These are phyloP conservation scores for Aphaenogaster ashmeadi DNA, from an alignment of 1,140 invertebrate genomes.

Conservation along the genomic window DNA sequence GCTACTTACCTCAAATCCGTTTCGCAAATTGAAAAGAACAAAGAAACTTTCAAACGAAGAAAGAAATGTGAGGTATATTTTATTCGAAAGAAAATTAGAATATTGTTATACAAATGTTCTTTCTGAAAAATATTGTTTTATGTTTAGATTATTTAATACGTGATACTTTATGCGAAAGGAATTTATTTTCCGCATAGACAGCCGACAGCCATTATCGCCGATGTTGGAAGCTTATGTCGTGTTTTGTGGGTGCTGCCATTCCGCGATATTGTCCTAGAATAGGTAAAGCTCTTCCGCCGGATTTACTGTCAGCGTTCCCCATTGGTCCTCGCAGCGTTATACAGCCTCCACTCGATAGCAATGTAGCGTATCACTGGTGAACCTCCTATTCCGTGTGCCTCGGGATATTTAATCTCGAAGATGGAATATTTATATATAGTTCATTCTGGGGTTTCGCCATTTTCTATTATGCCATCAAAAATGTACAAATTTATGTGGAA, in stretches of 20 bases:
- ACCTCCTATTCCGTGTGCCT: conserved; percentile 17
- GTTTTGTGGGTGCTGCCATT: conserved; percentile 51
- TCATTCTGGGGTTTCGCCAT: background rate
- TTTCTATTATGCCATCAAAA: background rate
- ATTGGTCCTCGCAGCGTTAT: conserved; percentile 55
- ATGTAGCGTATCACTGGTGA: conserved; percentile 8
- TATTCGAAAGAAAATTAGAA: background rate
- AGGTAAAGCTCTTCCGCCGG: conserved; percentile 53
- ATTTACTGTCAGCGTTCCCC: conserved; percentile 48
- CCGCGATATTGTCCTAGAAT: conserved; percentile 66
- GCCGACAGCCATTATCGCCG: conserved; percentile 32
- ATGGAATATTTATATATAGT: conserved; percentile 60
- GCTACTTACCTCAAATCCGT: background rate
- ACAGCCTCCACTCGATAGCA: background rate
- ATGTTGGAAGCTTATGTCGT: conserved; percentile 66
- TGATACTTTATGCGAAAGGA: background rate
- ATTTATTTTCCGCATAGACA: background rate
- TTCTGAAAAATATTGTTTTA: background rate
- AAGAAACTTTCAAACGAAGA: background rate
- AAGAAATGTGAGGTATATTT: background rate
- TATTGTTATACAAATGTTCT: background rate
- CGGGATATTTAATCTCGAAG: conserved; percentile 58
- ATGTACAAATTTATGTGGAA: conserved; percentile 18
- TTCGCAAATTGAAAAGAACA: background rate
- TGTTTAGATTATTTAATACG: background rate